Evolutionary conservation across 2,888 invertebrate species (phyloP).

Genomic region (Eristalinus sepulchralis): DNA sequence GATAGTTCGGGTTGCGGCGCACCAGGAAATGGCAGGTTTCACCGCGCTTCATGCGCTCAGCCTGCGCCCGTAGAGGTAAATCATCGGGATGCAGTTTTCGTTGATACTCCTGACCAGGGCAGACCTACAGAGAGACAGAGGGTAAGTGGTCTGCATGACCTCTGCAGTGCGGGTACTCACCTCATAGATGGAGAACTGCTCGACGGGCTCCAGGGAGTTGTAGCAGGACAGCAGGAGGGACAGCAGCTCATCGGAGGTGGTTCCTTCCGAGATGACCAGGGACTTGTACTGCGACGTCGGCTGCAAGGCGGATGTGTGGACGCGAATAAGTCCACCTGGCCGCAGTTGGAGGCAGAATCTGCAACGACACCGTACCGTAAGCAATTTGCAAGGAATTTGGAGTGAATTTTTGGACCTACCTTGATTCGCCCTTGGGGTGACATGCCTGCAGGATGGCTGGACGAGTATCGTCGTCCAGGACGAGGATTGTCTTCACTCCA

Average conservation of each 20-base stretch:
- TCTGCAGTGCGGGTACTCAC: conserved; percentile 81
- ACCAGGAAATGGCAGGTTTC: conserved; percentile 90
- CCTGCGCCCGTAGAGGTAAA: conserved; percentile 89
- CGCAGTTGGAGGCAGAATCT: conserved; percentile 94
- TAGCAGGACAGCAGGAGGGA: conserved; percentile 92
- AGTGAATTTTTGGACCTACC: conserved; percentile 81
- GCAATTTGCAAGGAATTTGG: neutral
- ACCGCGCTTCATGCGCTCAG: conserved; percentile 86
- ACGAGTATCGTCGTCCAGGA: conserved; percentile 92
- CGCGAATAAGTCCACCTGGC: conserved; percentile 94
- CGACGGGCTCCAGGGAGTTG: conserved; percentile 90
- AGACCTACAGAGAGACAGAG: conserved; percentile 81
- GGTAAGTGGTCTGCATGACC: neutral
- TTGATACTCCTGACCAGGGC: conserved; percentile 91
- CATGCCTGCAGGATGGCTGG: conserved; percentile 96
- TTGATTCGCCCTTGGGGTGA: conserved; percentile 96
- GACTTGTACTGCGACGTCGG: conserved; percentile 96
- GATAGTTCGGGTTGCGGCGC: conserved; percentile 89
- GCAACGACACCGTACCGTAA: conserved; percentile 61
- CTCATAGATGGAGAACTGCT: conserved; percentile 93
- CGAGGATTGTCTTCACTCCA: conserved; percentile 90
- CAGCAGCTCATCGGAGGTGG: conserved; percentile 93
- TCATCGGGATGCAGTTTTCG: conserved; percentile 94
- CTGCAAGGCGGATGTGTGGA: conserved; percentile 95
- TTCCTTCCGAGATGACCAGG: conserved; percentile 92